Conservation (phyloP, 2,113 vertebrate species). For the Ammospiza caudacuta region DNA sequence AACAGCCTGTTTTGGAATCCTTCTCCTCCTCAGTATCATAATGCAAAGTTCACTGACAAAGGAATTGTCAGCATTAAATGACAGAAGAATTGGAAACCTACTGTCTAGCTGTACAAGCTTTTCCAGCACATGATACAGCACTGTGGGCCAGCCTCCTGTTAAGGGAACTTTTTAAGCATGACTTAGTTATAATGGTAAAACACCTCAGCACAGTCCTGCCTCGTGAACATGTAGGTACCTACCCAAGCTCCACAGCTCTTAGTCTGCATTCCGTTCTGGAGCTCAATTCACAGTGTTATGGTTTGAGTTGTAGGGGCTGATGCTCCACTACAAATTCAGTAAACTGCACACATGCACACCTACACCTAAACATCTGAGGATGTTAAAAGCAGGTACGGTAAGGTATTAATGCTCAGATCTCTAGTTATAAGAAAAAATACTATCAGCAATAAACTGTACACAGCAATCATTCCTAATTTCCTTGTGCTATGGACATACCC, state of each 20-base stretch:
- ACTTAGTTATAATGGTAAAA: neutral
- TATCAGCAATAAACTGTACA: neutral
- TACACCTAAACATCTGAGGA: neutral
- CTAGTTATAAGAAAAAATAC: neutral
- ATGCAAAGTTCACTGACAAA: neutral
- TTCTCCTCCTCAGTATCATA: neutral
- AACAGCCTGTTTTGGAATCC: neutral
- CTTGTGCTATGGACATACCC: slow-evolving; percentile 70
- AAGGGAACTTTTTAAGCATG: neutral
- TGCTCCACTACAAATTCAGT: neutral
- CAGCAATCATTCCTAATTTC: neutral
- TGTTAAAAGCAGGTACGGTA: neutral
- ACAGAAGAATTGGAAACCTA: neutral
- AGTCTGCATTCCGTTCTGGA: neutral
- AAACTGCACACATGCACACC: neutral
- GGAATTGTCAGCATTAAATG: neutral
- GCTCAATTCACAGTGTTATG: neutral
- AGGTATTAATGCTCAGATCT: neutral
- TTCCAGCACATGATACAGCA: neutral
- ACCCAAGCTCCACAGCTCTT: neutral
- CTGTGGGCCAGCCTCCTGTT: neutral
- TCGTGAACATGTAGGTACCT: neutral
- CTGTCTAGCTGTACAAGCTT: neutral
- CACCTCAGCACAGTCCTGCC: neutral
- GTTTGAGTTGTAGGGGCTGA: neutral